Percentiles rank a stretch among this genome's conserved stretches.
phyloP scores from a whole-genome alignment of 2,113 vertebrate species.

The Mormoops blainvillei region DNA sequence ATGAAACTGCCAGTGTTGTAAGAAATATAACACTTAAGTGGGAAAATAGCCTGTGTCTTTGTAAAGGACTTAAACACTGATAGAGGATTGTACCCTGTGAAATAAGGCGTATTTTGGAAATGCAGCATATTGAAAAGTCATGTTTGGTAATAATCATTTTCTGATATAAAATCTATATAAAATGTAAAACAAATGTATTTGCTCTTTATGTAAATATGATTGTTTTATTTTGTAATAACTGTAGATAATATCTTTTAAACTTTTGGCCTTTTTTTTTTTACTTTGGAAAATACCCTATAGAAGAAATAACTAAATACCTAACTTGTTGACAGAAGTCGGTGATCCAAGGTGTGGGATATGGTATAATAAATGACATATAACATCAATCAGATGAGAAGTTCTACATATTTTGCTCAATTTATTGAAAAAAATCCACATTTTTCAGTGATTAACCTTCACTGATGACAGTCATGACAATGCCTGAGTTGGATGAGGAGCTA shows the following conservation, averaged over 20 bases:
- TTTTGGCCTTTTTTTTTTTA: background rate
- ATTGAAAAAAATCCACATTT: background rate
- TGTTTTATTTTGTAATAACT: background rate
- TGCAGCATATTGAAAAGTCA: background rate
- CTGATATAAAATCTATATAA: background rate
- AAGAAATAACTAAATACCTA: background rate
- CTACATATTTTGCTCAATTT: slow-evolving; percentile 35
- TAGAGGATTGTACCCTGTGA: background rate
- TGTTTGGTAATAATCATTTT: background rate
- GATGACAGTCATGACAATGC: slow-evolving; percentile 49
- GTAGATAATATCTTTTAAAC: background rate
- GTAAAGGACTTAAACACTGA: background rate
- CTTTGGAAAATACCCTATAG: background rate
- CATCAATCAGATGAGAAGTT: background rate
- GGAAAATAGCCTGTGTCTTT: background rate
- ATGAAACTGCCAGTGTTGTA: slow-evolving; percentile 6
- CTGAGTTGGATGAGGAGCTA: slow-evolving; percentile 67
- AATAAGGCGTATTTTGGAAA: background rate
- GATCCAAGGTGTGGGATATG: background rate
- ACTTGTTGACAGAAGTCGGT: background rate
- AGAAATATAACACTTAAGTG: background rate
- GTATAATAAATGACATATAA: background rate
- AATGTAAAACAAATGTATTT: background rate
- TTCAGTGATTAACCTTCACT: slow-evolving; percentile 53
- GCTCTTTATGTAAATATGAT: background rate